These are phyloP conservation scores for Labroides dimidiatus DNA, from an alignment of 2,797 vertebrate genomes.

Conservation along the genomic window DNA sequence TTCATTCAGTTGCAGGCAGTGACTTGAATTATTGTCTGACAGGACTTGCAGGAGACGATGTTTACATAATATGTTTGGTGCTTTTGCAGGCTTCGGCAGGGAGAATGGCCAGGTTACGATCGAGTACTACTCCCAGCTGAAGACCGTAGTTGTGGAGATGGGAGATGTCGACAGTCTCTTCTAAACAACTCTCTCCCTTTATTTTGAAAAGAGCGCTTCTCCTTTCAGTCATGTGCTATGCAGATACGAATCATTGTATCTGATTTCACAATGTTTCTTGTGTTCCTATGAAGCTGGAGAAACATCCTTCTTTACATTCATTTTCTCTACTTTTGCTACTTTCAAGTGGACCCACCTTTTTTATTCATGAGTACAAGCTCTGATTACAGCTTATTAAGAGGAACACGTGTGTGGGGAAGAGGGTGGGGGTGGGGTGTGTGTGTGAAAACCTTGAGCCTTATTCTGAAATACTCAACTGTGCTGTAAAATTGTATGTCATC, in stretches of 20 bases:
- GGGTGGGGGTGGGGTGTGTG: no score
- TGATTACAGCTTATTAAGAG: background rate
- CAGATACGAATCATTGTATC: background rate
- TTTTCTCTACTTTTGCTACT: background rate
- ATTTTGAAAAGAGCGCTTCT: background rate
- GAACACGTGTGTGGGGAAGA: background rate
- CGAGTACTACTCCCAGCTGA: slow-evolving; percentile 95
- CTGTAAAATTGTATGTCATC: background rate
- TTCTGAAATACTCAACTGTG: background rate
- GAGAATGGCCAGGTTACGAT: slow-evolving; percentile 94
- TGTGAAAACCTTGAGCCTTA: background rate
- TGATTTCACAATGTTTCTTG: background rate
- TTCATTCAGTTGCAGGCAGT: background rate
- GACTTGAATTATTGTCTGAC: background rate
- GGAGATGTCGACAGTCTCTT: slow-evolving; percentile 91
- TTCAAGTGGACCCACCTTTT: background rate
- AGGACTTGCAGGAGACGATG: accelerated
- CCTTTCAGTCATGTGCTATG: background rate
- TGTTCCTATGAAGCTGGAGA: accelerated
- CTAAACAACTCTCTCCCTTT: slow-evolving; percentile 53
- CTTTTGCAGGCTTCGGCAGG: slow-evolving; percentile 91
- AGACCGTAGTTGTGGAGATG: slow-evolving; percentile 97
- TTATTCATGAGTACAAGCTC: background rate
- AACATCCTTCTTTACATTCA: background rate
- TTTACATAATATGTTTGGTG: slow-evolving; percentile 9